Evolutionary conservation across 1,140 invertebrate genomes (phyloP).

Genomic region (Hestina assimilis): DNA sequence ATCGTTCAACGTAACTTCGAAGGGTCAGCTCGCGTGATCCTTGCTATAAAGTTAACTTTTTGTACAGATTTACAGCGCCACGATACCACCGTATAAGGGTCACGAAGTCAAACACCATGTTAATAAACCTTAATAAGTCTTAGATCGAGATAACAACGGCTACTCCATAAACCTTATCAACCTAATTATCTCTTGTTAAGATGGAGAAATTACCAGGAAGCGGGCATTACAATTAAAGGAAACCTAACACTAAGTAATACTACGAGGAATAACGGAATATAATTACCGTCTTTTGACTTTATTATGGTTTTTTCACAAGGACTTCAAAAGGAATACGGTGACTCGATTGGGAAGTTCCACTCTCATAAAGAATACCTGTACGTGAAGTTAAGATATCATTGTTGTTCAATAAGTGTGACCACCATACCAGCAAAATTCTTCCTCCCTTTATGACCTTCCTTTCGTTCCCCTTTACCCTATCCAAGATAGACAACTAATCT

Average conservation of each 20-base stretch:
- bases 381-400: no score
- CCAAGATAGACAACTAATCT: no score
- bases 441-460: no score
- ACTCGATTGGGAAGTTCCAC: no score
- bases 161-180: conserved; percentile 60
- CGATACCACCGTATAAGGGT: conserved; percentile 57
- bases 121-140: conserved; percentile 69
- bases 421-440: no score
- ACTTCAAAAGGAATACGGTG: no score
- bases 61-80: conserved; percentile 53
- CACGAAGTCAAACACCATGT: conserved; percentile 62
- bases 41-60: conserved; percentile 66
- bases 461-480: no score
- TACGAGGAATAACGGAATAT: no score
- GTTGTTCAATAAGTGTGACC: no score
- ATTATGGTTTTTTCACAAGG: no score
- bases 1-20: conserved; percentile 33
- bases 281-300: no score
- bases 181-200: conserved; percentile 38
- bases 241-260: not conserved
- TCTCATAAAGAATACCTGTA: no score
- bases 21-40: conserved; percentile 63
- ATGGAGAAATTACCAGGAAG: conserved; percentile 26
- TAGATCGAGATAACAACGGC: conserved; percentile 43
- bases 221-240: conserved; percentile 19